A percentile compares a stretch with the other conserved stretches of the same genome.
These are phyloP conservation scores for Drosophila subsilvestris DNA, from an alignment of 2,888 invertebrate species.

Conservation along the genomic window DNA sequence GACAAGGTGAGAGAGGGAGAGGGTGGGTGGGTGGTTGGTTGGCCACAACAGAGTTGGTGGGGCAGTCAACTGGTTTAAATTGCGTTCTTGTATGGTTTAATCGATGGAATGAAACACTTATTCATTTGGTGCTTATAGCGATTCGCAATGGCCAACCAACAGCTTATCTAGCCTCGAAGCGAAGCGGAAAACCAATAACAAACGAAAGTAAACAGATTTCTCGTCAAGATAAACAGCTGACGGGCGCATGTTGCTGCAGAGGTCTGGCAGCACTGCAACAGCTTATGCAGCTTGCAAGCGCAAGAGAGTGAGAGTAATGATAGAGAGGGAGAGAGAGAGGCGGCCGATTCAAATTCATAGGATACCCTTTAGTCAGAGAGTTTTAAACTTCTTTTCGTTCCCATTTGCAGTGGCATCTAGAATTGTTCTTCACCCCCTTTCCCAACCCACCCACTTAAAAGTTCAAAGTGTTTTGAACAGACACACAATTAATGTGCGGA, in stretches of 20 bases:
- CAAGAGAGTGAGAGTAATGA: neutral
- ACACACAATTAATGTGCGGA: neutral
- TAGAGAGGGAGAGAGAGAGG: constrained; percentile 1
- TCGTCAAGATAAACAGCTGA: constrained; percentile 38
- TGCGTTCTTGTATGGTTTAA: constrained; percentile 31
- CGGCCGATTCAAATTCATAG: neutral
- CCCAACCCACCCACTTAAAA: neutral
- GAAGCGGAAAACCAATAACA: constrained; percentile 29
- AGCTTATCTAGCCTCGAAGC: constrained; percentile 20
- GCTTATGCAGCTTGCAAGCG: constrained; percentile 56
- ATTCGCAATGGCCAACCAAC: neutral
- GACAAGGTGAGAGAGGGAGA: neutral
- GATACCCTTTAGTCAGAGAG: constrained; percentile 2
- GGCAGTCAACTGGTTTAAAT: constrained; percentile 36
- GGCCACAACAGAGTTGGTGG: neutral
- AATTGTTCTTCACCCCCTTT: neutral
- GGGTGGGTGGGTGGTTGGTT: neutral
- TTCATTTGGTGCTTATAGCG: constrained; percentile 19
- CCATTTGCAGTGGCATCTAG: neutral
- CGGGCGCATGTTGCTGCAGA: constrained; percentile 4
- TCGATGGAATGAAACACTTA: constrained; percentile 25
- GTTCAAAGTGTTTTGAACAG: constrained; percentile 2
- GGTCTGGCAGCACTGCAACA: constrained; percentile 71
- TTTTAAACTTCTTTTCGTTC: neutral
- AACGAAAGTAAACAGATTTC: constrained; percentile 46